These are phyloP conservation scores for Neolamprologus hecqui DNA, from an alignment of 2,113 vertebrate species.

Conservation along the genomic window DNA sequence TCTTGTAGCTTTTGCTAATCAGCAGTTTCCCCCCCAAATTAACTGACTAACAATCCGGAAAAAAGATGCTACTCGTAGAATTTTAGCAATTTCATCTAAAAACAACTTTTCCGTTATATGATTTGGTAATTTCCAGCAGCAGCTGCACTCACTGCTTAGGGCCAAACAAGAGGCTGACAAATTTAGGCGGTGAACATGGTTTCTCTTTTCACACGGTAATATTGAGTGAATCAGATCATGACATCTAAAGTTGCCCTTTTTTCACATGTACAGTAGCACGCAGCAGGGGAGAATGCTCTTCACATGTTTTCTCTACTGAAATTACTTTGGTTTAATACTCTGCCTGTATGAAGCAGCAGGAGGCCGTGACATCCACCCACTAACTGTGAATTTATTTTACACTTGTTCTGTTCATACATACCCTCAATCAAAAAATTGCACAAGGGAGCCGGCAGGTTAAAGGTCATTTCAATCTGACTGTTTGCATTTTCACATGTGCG, in stretches of 20 bases:
- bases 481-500: neutral
- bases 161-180: neutral
- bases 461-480: neutral
- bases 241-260: neutral
- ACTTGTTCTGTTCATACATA: neutral
- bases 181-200: neutral
- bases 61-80: neutral
- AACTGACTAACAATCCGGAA: neutral
- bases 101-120: neutral
- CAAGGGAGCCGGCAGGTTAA: neutral
- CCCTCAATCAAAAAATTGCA: neutral
- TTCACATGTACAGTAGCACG: neutral
- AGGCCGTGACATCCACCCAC: neutral
- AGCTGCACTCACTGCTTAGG: neutral
- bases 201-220: neutral
- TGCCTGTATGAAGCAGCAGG: neutral
- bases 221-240: neutral
- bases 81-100: neutral
- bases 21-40: neutral
- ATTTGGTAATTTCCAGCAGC: neutral
- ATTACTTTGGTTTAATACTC: neutral
- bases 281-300: neutral
- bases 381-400: neutral
- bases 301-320: neutral
- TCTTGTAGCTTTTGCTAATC: rapidly evolving